Percentiles rank a stretch among this genome's conserved stretches.
Conservation (phyloP, 53 echinoderm and acorn worm species). For the Zoroaster sp. region DNA sequence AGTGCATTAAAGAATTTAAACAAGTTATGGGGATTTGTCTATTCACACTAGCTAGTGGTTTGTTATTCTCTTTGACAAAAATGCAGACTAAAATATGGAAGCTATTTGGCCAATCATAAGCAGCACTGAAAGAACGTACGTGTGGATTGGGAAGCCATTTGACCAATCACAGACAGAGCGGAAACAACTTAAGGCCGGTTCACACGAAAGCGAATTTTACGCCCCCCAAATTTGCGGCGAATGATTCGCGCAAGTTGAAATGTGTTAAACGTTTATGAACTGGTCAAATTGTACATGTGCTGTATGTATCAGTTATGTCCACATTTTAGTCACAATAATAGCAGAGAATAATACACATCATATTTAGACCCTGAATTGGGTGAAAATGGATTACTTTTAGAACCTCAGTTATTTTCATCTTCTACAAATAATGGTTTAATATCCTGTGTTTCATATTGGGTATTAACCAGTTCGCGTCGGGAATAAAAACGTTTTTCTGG, state of each 20-base stretch:
- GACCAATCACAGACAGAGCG: background rate
- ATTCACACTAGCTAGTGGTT: background rate
- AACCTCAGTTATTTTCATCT: too few relatives aligned
- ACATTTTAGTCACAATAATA: too few relatives aligned
- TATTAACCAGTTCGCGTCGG: too few relatives aligned
- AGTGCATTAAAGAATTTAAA: constrained; percentile 18
- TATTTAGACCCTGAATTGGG: too few relatives aligned
- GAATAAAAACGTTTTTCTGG: too few relatives aligned
- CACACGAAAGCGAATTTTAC: background rate
- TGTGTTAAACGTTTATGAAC: too few relatives aligned
- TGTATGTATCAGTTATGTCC: too few relatives aligned
- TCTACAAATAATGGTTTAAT: too few relatives aligned
- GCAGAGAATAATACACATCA: too few relatives aligned
- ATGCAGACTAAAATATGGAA: background rate
- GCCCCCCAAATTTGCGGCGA: background rate
- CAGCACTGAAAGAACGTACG: background rate
- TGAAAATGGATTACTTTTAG: too few relatives aligned
- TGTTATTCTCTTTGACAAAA: background rate
- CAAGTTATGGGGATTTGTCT: background rate
- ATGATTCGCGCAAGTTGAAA: background rate
- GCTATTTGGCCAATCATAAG: background rate
- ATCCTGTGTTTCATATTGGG: too few relatives aligned
- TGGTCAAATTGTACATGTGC: too few relatives aligned
- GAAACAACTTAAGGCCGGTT: background rate
- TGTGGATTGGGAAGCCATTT: background rate